phyloP scores from a whole-genome alignment of 2,113 vertebrate species.

The Sinosuthora webbiana region DNA sequence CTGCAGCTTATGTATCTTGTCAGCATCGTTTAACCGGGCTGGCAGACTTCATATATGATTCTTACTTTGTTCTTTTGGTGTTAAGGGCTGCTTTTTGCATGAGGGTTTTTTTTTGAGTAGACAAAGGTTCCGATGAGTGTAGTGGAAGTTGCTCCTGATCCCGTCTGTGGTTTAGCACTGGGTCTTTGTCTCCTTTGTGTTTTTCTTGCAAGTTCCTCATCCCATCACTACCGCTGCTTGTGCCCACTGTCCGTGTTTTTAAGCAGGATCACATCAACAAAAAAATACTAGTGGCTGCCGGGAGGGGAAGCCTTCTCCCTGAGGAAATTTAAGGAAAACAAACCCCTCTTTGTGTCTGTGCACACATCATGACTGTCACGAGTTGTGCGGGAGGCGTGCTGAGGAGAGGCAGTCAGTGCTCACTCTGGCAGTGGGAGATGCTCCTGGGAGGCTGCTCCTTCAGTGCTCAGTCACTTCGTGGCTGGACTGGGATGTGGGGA shows the following conservation, averaged over 20 bases:
- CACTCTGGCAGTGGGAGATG: not conserved
- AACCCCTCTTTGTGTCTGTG: not conserved
- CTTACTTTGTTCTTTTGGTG: not conserved
- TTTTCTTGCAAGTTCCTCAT: not conserved
- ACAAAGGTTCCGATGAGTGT: not conserved
- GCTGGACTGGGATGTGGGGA: no score
- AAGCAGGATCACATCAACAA: not conserved
- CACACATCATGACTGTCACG: slow-evolving; percentile 19
- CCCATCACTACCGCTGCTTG: not conserved
- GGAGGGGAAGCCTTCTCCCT: not conserved
- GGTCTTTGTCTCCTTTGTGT: not conserved
- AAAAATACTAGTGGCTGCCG: not conserved
- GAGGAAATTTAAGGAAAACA: slow-evolving; percentile 27
- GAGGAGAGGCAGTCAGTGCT: not conserved
- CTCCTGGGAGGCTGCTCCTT: not conserved
- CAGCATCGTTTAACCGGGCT: rapidly evolving
- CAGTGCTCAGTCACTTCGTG: rapidly evolving
- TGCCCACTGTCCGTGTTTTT: not conserved
- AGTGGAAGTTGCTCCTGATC: not conserved
- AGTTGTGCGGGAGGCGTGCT: not conserved
- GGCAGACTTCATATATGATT: not conserved
- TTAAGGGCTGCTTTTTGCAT: not conserved
- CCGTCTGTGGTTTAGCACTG: not conserved
- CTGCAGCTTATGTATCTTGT: not conserved
- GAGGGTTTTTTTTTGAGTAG: not conserved